Percentiles rank a stretch among this genome's conserved stretches.
phyloP scores from a whole-genome alignment of 2,113 vertebrate species.

The Oncorhynchus nerka region DNA sequence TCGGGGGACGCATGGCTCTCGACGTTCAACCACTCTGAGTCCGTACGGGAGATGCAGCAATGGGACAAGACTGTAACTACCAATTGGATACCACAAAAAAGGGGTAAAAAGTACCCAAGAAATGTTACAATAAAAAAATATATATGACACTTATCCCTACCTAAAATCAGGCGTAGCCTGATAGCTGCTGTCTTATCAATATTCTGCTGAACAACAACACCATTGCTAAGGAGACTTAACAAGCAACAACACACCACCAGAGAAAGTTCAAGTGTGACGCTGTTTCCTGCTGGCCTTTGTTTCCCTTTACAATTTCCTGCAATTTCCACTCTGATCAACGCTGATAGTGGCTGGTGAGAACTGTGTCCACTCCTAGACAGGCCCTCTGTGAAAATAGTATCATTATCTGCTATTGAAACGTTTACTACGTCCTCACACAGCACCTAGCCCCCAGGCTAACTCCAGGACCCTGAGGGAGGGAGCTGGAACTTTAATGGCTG shows the following conservation, averaged over 20 bases:
- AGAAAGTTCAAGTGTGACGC: constrained; percentile 4
- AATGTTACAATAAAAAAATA: no score
- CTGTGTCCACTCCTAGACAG: background rate
- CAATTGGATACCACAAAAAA: no score
- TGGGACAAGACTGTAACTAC: no score
- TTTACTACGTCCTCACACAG: background rate
- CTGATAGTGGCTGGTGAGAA: constrained; percentile 17
- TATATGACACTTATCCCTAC: no score
- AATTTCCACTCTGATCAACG: constrained; percentile 58
- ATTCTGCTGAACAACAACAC: background rate
- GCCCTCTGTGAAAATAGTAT: constrained; percentile 6
- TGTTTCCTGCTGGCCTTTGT: constrained; percentile 61
- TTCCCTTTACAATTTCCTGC: constrained; percentile 61
- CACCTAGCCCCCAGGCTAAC: background rate
- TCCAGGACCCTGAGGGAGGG: background rate
- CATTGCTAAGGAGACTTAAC: no score
- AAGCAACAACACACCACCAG: constrained; percentile 33
- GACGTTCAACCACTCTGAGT: no score
- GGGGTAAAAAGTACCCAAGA: no score
- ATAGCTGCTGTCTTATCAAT: background rate
- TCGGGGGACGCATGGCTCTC: no score
- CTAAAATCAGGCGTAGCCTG: no score
- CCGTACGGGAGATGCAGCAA: no score
- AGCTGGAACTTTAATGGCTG: background rate
- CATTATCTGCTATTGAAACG: background rate